Percentiles rank a stretch among this genome's conserved stretches.
Conservation (phyloP, 1,140 invertebrate species). For the Brachionus asplanchnoidis region DNA sequence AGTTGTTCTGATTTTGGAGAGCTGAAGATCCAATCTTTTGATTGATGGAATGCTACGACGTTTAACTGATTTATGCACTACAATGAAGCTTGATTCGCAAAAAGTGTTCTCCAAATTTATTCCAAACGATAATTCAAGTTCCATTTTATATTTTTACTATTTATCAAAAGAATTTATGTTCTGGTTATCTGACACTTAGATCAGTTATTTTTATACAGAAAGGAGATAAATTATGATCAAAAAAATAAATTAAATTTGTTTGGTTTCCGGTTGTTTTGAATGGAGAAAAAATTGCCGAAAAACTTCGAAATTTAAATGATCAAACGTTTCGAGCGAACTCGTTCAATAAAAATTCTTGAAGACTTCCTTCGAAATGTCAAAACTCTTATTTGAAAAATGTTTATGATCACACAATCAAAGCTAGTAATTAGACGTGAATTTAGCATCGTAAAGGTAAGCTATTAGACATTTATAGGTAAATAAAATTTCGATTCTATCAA, state of each 20-base stretch:
- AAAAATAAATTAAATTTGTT: neutral
- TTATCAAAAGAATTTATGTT: too few relatives aligned
- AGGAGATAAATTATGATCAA: neutral
- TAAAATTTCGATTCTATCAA: neutral
- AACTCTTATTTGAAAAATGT: neutral
- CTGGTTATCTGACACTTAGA: neutral
- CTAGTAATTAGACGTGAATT: conserved; percentile 8
- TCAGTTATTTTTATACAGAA: neutral
- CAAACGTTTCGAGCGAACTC: neutral
- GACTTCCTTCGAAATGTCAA: conserved; percentile 32
- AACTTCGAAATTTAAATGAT: conserved; percentile 26
- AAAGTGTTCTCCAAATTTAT: neutral
- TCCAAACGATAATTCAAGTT: conserved; percentile 3
- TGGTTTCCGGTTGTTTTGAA: neutral
- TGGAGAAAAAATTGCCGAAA: neutral
- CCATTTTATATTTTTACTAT: neutral
- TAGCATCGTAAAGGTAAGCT: too few relatives aligned
- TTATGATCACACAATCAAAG: neutral
- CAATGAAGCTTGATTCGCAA: conserved; percentile 21
- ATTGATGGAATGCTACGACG: neutral
- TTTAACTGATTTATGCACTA: neutral
- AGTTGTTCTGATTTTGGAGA: conserved; percentile 6
- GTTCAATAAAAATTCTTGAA: neutral
- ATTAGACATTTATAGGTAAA: neutral
- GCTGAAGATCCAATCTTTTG: neutral